Conservation (phyloP, 2,888 invertebrate species). For the Torymus texanus region DNA sequence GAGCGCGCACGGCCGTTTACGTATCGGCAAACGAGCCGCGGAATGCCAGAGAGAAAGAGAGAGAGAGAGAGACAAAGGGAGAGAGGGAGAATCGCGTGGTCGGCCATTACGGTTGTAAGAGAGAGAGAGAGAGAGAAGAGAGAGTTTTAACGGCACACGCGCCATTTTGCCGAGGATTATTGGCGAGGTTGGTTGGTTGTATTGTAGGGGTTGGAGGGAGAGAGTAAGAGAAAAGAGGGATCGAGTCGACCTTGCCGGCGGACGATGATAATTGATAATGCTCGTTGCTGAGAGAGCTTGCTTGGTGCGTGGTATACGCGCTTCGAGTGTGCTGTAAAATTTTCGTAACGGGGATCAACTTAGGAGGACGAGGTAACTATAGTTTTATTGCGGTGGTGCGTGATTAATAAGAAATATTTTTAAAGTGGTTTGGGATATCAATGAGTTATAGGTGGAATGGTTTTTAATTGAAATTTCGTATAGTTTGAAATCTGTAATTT, state of each 20-base stretch:
- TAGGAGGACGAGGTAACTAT: too few relatives aligned
- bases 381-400: too few relatives aligned
- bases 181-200: too few relatives aligned
- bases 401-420: too few relatives aligned
- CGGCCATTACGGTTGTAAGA: slow-evolving; percentile 38
- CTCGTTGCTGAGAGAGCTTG: not conserved
- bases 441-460: too few relatives aligned
- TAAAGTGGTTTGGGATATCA: too few relatives aligned
- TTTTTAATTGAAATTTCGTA: too few relatives aligned
- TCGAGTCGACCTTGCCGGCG: not conserved
- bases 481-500: too few relatives aligned
- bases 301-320: too few relatives aligned
- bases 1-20: slow-evolving; percentile 18
- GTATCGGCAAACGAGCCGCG: slow-evolving; percentile 49
- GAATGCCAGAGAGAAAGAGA: slow-evolving; percentile 27
- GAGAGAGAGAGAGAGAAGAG: not conserved
- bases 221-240: not conserved
- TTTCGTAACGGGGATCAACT: too few relatives aligned
- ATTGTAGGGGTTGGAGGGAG: not conserved
- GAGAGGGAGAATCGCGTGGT: slow-evolving; percentile 32
- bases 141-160: slow-evolving; percentile 47
- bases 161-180: slow-evolving; percentile 57
- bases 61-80: slow-evolving; percentile 13
- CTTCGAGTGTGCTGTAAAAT: too few relatives aligned
- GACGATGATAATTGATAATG: slow-evolving; percentile 22